Conservation (phyloP, 1,140 invertebrate species). For the Halictus rubicundus region DNA sequence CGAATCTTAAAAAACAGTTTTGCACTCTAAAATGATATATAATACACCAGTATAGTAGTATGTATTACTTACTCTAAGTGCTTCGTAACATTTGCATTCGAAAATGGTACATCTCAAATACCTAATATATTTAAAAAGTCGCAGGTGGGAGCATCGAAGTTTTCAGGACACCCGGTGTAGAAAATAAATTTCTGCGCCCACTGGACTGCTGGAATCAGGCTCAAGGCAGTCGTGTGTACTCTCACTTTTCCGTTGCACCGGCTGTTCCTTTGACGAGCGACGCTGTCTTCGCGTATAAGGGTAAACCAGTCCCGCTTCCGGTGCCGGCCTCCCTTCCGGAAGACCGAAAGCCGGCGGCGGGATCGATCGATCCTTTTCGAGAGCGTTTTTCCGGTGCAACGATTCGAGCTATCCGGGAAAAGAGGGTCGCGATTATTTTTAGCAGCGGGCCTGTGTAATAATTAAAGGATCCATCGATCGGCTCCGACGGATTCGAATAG, state of each 20-base stretch:
- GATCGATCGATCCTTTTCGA: slow-evolving; percentile 40
- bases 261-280: slow-evolving; percentile 3
- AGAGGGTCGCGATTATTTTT: slow-evolving; percentile 62
- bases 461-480: slow-evolving; percentile 51
- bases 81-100: no score
- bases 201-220: slow-evolving; percentile 11
- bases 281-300: slow-evolving; percentile 1
- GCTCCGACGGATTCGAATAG: background rate
- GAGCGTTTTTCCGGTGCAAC: slow-evolving; percentile 14
- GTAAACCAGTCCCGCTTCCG: slow-evolving; percentile 23
- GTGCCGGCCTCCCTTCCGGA: slow-evolving; percentile 22
- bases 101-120: no score
- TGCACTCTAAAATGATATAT: no score
- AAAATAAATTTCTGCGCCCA: slow-evolving; percentile 42
- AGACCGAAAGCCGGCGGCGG: slow-evolving; percentile 16
- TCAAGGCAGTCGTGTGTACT: slow-evolving; percentile 22
- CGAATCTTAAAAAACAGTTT: no score
- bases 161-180: background rate
- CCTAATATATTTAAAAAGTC: no score
- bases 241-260: slow-evolving; percentile 27
- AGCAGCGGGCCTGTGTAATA: slow-evolving; percentile 47
- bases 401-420: slow-evolving; percentile 9
- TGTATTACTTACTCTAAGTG: no score
- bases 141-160: no score
- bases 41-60: no score